Evolutionary conservation across 53 echinoderm and acorn worm genomes (phyloP), one percentile per base, ranked within the genome.

Genomic region (Echinometra lucunter): DNA sequence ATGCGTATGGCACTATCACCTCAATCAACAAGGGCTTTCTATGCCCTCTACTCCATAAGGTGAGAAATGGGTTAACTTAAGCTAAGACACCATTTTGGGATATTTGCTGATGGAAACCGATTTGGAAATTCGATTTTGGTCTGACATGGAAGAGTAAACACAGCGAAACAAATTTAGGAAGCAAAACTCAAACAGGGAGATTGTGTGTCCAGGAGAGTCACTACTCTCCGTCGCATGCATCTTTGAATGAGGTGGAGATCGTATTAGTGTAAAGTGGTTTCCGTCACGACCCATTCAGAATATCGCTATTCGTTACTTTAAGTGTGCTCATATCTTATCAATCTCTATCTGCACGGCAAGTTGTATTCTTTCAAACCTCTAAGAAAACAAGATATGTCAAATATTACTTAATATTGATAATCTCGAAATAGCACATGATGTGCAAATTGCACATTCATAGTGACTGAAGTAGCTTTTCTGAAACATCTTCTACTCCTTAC

Each of bases 221-320:
- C 82, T 42, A 44, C 35, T 1, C 32, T 42, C 80, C 10, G 30
- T 49, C 17, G 38, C 57, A 5, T n/a, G 28, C 12, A 10, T 42
- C 12, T 45, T 30, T 28, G 69, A 56, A 28, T 27, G 55, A 27
- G 53, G 49, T 30, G 56, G 53, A n/a, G 1, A 88, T 25, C 1
- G 35, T 34, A 72, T 34, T 7, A 72, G 8, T 30, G 37, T 27
- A 1, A 72, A 37, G 72, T 8, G 19, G 40, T 44, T 55, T 56
- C 28, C 57, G 4, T 83, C 85, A 45, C 18, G 44, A 83, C 47
- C 85, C 23, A 4, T 88, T 16, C 55, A 11, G 88, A 19, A 12
- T 34, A 88, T 88, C 88, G 88, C 88, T 25, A 88, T 88, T 88
- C 88, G 88, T 88, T 88, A 88, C 88, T 57, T 57, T 56, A 88